A percentile compares a stretch with the other conserved stretches of the same genome.
Conservation (phyloP, 2,888 invertebrate genomes). For the Bugulina stolonifera region DNA sequence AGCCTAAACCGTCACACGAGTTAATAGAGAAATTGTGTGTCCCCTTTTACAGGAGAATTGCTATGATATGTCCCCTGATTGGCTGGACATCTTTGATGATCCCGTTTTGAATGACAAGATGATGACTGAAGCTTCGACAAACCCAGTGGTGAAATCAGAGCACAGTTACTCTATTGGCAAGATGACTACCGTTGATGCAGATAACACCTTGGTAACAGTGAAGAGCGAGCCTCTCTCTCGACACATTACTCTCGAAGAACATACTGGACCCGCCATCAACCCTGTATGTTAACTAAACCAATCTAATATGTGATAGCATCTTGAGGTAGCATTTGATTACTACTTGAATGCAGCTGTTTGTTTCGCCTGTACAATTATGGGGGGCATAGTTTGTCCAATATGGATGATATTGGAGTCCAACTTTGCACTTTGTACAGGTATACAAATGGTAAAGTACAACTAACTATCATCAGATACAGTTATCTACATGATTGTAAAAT, state of each 20-base stretch:
- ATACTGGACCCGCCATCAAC: slow-evolving; percentile 20
- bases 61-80: slow-evolving; percentile 44
- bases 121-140: slow-evolving; percentile 79
- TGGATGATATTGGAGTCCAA: too few species aligned
- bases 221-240: neutral
- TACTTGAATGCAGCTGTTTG: too few species aligned
- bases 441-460: too few species aligned
- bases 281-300: slow-evolving; percentile 1
- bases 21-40: too few species aligned
- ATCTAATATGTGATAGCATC: too few species aligned
- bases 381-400: too few species aligned
- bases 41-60: slow-evolving; percentile 35
- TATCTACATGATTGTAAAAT: too few species aligned
- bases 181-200: neutral
- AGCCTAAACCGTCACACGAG: too few species aligned
- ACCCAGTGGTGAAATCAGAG: slow-evolving; percentile 78
- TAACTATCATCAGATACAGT: too few species aligned
- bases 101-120: slow-evolving; percentile 75
- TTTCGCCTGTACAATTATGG: too few species aligned
- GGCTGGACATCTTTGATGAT: slow-evolving; percentile 50
- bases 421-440: too few species aligned
- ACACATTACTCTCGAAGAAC: slow-evolving; percentile 24
- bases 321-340: too few species aligned
- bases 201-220: neutral
- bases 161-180: slow-evolving; percentile 73